These are phyloP conservation scores for Apogon talboti DNA, from an alignment of 2,797 vertebrate species.

Conservation along the genomic window DNA sequence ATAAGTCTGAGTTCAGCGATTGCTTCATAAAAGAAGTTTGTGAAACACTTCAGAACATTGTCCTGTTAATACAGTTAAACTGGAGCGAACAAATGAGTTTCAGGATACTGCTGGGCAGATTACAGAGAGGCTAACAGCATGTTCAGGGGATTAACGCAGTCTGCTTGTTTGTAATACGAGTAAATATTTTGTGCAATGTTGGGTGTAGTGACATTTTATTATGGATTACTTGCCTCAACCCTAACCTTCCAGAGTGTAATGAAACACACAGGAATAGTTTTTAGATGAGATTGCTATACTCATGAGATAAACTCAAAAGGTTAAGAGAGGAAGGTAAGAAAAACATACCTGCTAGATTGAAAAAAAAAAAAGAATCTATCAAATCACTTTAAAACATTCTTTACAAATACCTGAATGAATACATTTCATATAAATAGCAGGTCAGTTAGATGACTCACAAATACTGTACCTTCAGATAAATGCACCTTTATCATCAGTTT, in stretches of 20 bases:
- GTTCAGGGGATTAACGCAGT: conserved; percentile 42
- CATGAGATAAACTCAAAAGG: too few relatives aligned
- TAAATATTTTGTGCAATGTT: conserved; percentile 30
- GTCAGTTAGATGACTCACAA: too few relatives aligned
- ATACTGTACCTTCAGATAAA: too few relatives aligned
- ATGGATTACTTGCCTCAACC: conserved; percentile 13
- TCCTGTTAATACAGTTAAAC: conserved; percentile 21
- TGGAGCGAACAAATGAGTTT: conserved; percentile 21
- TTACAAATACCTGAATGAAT: too few relatives aligned
- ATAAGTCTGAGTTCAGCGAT: conserved; percentile 24
- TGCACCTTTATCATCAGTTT: too few relatives aligned
- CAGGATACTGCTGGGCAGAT: conserved; percentile 31
- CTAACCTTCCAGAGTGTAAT: neutral
- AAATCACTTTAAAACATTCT: too few relatives aligned
- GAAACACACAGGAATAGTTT: neutral
- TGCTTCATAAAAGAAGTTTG: neutral
- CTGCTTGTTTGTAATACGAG: conserved; percentile 33
- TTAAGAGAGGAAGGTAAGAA: too few relatives aligned
- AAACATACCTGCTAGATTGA: too few relatives aligned
- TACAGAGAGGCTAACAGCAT: conserved; percentile 33
- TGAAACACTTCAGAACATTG: conserved; percentile 16
- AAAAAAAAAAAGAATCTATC: too few relatives aligned
- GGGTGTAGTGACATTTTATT: conserved; percentile 15
- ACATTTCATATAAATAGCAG: too few relatives aligned
- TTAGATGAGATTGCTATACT: neutral